These are phyloP conservation scores for Akabosia matsudoensis DNA, from an alignment of 1,140 invertebrate genomes.

Conservation along the genomic window DNA sequence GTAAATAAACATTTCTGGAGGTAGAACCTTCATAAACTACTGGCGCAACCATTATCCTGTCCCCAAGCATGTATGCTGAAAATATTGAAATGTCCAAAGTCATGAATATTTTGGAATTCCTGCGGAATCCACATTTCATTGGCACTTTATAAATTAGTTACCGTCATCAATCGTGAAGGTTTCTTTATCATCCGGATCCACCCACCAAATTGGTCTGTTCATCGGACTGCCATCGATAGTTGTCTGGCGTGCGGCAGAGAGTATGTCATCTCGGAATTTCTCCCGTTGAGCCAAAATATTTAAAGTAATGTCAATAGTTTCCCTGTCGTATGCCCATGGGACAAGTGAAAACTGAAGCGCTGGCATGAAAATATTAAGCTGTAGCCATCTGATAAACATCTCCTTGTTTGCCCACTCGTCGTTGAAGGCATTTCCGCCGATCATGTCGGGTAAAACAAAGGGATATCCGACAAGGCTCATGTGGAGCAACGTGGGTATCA, in stretches of 20 bases:
- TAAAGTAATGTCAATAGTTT: conserved; percentile 65
- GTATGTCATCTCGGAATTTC: conserved; percentile 62
- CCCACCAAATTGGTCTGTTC: conserved; percentile 89
- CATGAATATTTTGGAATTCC: not conserved
- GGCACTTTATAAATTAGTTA: conserved; percentile 24
- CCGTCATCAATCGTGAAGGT: conserved; percentile 52
- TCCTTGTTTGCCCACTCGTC: conserved; percentile 60
- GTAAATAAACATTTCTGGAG: conserved; percentile 72
- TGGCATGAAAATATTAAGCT: conserved; percentile 82
- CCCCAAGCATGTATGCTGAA: conserved; percentile 77
- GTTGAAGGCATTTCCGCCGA: conserved; percentile 76
- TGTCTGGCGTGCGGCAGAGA: conserved; percentile 60
- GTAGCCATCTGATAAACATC: conserved; percentile 85
- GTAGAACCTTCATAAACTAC: conserved; percentile 65
- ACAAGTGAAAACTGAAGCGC: conserved; percentile 80
- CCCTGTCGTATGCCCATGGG: conserved; percentile 79
- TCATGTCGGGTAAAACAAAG: conserved; percentile 83
- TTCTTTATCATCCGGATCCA: conserved; percentile 53
- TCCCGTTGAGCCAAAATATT: conserved; percentile 67
- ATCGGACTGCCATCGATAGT: conserved; percentile 66
- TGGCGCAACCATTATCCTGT: conserved; percentile 80
- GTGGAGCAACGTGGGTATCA: conserved; percentile 74
- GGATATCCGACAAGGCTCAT: conserved; percentile 51
- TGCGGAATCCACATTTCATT: too few species aligned
- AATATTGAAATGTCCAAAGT: conserved; percentile 5